Base-by-base conservation (phyloP, 2,797 vertebrate species). In the Protonibea diacanthus region DNA sequence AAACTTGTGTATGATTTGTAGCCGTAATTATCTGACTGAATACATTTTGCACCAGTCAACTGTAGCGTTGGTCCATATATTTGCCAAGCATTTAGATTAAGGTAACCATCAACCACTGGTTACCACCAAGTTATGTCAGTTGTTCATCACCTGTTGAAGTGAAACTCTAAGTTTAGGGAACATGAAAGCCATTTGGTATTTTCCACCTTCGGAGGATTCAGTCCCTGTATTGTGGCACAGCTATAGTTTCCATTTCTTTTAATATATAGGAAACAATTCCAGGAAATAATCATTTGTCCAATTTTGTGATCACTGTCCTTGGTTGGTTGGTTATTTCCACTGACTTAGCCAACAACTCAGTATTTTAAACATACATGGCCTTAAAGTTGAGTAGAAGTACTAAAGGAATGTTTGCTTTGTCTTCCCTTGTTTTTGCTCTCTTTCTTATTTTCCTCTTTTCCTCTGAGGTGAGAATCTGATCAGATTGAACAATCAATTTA, bases 401-500 rank as follows among this genome's bases (percentile, higher is more conserved):
- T 48, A 57, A 63, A 63, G 14, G 9, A 52, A 71, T 74, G 14
- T 27, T 70, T 78, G 10, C 6, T 60, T 65, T 81, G 13, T 4
- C 27, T 69, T 66, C 13, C 6, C 71, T 8, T 45, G n/a, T 21
- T 63, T 27, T 38, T 8, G 27, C 33, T 65, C 45, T 74, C 20
- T 40, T 3, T 61, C 47, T 74, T 53, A 25, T 68, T 67, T 67
- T 71, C n/a, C 72, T 80, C 23, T 68, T 44, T 51, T 42, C 71
- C 42, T 27, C 47, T 53, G 58, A 73, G 63, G 53, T 81, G 42
- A 90, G 73, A 66, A 82, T 76, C 60, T 82, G 58, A 88, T 78
- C 47, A 76, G 45, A 83, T 58, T 80, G 57, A 89, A 80, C 74
- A 81, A 72, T 77, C 56, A 77, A 59, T 89, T 87, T 80, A 49